Evolutionary conservation across 2,797 vertebrate genomes (phyloP).

Genomic region (Eulemur albifrons): DNA sequence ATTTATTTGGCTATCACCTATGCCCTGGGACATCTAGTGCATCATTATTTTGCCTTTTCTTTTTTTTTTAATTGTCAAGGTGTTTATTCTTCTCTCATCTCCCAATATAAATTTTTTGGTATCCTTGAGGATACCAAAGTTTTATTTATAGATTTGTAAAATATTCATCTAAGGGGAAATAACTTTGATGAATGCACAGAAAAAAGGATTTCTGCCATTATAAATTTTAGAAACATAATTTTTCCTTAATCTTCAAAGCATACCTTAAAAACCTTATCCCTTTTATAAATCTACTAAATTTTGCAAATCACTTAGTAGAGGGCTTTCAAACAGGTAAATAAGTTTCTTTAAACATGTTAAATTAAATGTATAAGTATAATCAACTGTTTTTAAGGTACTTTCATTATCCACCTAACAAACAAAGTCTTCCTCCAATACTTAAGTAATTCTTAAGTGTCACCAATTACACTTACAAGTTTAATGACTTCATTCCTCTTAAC

Average conservation of each 20-base stretch:
- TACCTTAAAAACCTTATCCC: background rate
- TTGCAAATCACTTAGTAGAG: slow-evolving; percentile 13
- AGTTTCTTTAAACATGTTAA: background rate
- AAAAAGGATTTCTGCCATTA: background rate
- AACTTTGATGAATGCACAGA: background rate
- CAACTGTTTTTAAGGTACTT: background rate
- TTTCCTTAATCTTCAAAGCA: background rate
- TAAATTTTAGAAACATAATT: background rate
- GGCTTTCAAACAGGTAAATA: background rate
- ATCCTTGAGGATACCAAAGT: background rate
- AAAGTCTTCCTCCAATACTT: background rate
- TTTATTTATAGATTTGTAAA: background rate
- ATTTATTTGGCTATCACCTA: background rate
- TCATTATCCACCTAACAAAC: background rate
- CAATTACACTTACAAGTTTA: background rate
- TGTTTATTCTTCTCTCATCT: slow-evolving; percentile 24
- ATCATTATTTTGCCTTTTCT: background rate
- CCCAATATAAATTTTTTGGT: background rate
- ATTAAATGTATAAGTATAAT: slow-evolving; percentile 1
- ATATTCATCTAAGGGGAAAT: background rate
- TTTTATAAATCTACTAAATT: slow-evolving; percentile 12
- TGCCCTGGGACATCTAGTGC: background rate
- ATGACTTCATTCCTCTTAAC: background rate
- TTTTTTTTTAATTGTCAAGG: background rate
- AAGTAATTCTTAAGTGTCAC: background rate